These are phyloP conservation scores for Drosophila vallismaia DNA, from an alignment of 2,888 invertebrate genomes.

Conservation along the genomic window DNA sequence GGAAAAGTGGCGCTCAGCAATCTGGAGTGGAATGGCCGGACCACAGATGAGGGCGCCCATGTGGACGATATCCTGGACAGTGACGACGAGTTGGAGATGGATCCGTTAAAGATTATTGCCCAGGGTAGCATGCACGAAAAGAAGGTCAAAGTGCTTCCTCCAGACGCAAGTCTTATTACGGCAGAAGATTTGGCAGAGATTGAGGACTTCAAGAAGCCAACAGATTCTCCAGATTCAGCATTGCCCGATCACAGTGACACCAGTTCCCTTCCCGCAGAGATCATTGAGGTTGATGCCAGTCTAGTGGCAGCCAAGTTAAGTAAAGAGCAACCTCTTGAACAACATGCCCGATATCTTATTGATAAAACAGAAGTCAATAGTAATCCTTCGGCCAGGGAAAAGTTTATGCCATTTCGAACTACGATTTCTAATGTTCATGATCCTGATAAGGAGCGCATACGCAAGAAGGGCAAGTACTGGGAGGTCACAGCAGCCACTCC, in stretches of 20 bases:
- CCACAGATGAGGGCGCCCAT: constrained; percentile 42
- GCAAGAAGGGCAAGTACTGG: constrained; percentile 81
- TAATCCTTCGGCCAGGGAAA: constrained; percentile 59
- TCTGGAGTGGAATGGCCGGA: constrained; percentile 80
- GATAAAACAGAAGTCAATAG: constrained; percentile 70
- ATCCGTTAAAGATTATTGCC: constrained; percentile 82
- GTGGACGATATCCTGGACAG: constrained; percentile 79
- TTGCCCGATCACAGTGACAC: constrained; percentile 34
- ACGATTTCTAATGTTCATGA: constrained; percentile 82
- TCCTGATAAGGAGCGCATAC: constrained; percentile 80
- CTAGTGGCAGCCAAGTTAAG: constrained; percentile 27
- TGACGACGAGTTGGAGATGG: constrained; percentile 82
- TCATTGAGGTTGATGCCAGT: constrained; percentile 66
- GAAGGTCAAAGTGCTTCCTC: constrained; percentile 67
- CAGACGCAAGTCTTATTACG: constrained; percentile 77
- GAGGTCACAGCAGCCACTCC: constrained; percentile 83
- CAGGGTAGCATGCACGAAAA: constrained; percentile 80
- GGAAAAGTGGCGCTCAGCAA: constrained; percentile 74
- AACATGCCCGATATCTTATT: constrained; percentile 80
- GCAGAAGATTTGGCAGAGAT: constrained; percentile 81
- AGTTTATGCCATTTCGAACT: constrained; percentile 82
- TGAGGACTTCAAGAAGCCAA: constrained; percentile 60
- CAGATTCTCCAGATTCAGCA: constrained; percentile 49
- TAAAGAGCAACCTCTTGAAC: constrained; percentile 60
- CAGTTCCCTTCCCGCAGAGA: constrained; percentile 51